Conservation (phyloP, 2,888 invertebrate species). For the Schrankia costaestrigalis region DNA sequence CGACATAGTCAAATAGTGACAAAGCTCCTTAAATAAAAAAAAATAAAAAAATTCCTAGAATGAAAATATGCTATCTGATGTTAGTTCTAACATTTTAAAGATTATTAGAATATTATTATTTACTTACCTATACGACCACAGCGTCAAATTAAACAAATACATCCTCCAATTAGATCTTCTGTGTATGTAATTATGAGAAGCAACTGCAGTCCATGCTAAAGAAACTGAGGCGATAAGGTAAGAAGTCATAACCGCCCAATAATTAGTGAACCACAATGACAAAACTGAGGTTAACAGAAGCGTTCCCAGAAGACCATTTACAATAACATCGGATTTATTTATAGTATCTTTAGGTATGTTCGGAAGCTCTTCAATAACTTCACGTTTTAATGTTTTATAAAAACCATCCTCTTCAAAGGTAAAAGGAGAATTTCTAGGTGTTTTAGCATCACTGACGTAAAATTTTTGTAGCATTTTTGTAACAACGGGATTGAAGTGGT, state of each 20-base stretch:
- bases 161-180: constrained; percentile 88
- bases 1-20: too few species aligned
- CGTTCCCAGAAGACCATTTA: constrained; percentile 57
- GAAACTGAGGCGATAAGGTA: constrained; percentile 64
- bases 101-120: not conserved
- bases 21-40: too few species aligned
- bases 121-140: constrained; percentile 82
- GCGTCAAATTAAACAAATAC: constrained; percentile 87
- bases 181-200: constrained; percentile 90
- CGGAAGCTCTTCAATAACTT: constrained; percentile 77
- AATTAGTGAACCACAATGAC: constrained; percentile 46
- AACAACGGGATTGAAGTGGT: constrained; percentile 77
- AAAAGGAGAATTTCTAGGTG: constrained; percentile 85
- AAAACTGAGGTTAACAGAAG: constrained; percentile 53
- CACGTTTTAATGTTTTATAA: constrained; percentile 84
- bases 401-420: constrained; percentile 89
- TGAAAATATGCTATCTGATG: too few species aligned
- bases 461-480: constrained; percentile 83
- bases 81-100: not conserved
- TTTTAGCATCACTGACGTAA: constrained; percentile 82
- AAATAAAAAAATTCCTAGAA: too few species aligned
- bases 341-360: constrained; percentile 59
- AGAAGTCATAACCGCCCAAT: constrained; percentile 43
- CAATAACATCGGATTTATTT: constrained; percentile 46
- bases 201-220: constrained; percentile 81